These are phyloP conservation scores for Neogobius melanostomus DNA, from an alignment of 2,113 vertebrate species.

Conservation along the genomic window DNA sequence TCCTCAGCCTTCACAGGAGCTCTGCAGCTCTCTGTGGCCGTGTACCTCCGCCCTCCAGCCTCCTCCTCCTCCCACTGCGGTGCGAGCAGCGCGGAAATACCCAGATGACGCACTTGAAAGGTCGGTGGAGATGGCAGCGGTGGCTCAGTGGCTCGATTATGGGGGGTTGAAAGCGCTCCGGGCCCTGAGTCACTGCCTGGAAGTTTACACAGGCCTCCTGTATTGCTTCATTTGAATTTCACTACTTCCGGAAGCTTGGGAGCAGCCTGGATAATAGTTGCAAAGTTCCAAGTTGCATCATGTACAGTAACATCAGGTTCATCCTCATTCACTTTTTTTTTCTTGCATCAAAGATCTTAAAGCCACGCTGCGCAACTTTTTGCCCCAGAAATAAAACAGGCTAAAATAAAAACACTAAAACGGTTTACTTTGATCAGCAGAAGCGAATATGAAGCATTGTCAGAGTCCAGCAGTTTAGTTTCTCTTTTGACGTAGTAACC, in stretches of 20 bases:
- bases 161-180: conserved; percentile 46
- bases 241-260: neutral
- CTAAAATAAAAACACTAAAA: too few relatives aligned
- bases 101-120: conserved; percentile 73
- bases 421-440: too few relatives aligned
- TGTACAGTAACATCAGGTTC: neutral
- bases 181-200: conserved; percentile 37
- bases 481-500: too few relatives aligned
- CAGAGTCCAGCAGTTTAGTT: too few relatives aligned
- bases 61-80: conserved; percentile 15
- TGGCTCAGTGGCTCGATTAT: neutral
- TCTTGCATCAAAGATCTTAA: neutral
- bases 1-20: neutral
- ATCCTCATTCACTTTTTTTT: neutral
- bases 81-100: conserved; percentile 75
- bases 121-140: conserved; percentile 34
- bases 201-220: neutral
- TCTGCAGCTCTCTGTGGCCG: conserved; percentile 34
- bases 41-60: conserved; percentile 59
- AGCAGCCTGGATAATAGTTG: neutral
- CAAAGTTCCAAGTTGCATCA: neutral
- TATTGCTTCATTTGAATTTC: neutral
- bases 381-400: too few relatives aligned
- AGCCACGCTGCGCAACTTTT: neutral
- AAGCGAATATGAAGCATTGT: too few relatives aligned